A percentile compares a stretch with the other conserved stretches of the same genome.
These are phyloP conservation scores for Oligia latruncula DNA, from an alignment of 2,888 invertebrate species.

Conservation along the genomic window DNA sequence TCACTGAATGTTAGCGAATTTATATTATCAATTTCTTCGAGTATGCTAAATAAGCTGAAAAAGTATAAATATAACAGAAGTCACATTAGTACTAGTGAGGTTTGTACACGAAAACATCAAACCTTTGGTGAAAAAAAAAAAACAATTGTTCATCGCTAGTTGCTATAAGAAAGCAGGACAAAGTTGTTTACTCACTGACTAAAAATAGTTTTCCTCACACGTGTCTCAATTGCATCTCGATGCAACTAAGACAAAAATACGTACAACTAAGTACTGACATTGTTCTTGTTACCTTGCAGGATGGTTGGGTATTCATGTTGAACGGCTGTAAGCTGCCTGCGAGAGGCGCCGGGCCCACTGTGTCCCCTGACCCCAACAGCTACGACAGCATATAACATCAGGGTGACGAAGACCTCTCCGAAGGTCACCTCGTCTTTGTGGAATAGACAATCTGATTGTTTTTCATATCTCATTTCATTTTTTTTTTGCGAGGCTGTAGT, in stretches of 20 bases:
- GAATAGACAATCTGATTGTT: constrained; percentile 73
- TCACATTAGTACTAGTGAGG: too few species aligned
- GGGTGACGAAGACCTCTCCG: constrained; percentile 75
- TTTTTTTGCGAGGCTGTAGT: constrained; percentile 38
- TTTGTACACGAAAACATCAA: too few species aligned
- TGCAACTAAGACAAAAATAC: constrained; percentile 22
- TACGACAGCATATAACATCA: constrained; percentile 90
- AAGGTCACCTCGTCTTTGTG: constrained; percentile 83
- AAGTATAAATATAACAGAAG: too few species aligned
- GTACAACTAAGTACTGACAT: not conserved
- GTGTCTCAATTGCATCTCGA: constrained; percentile 32
- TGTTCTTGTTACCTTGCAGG: constrained; percentile 84
- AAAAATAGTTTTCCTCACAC: constrained; percentile 33
- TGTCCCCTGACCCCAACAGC: constrained; percentile 86
- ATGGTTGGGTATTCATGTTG: constrained; percentile 91
- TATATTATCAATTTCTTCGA: too few species aligned
- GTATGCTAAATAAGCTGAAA: too few species aligned
- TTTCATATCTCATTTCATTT: constrained; percentile 43
- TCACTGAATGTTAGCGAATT: too few species aligned
- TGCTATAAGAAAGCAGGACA: not conserved
- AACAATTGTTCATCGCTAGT: not conserved
- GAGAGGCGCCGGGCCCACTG: constrained; percentile 77
- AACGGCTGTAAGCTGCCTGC: constrained; percentile 90
- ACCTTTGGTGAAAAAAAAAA: not conserved
- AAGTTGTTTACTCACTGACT: constrained; percentile 6